Conservation (phyloP, 2,113 vertebrate genomes). For the Pyrgilauda ruficollis region DNA sequence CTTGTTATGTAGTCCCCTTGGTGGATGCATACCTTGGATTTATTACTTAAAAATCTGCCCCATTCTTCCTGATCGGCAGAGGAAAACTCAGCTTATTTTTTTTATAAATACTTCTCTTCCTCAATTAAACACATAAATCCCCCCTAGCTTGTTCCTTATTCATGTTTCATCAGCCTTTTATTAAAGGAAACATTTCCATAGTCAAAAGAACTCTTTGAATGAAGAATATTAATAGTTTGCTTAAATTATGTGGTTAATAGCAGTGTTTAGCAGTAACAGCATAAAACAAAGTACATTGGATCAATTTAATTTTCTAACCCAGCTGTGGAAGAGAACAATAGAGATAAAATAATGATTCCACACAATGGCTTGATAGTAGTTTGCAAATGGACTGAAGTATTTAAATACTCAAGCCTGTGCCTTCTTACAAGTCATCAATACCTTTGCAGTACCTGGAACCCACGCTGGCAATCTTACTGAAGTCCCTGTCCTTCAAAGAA, state of each 20-base stretch:
- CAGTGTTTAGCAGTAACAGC: background rate
- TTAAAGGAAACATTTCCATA: background rate
- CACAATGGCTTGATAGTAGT: background rate
- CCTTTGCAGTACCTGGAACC: background rate
- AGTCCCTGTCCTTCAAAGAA: background rate
- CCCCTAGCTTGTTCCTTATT: background rate
- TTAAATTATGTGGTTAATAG: background rate
- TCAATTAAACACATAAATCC: slow-evolving; percentile 26
- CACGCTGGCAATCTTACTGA: rapidly evolving
- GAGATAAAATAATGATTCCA: background rate
- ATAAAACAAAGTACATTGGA: background rate
- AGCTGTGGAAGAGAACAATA: background rate
- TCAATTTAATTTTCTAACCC: background rate
- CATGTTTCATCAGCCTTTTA: background rate
- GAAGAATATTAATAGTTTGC: background rate
- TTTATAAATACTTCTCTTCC: slow-evolving; percentile 29
- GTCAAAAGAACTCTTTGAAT: background rate
- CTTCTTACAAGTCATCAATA: background rate
- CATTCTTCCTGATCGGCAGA: slow-evolving; percentile 16
- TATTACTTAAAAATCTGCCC: slow-evolving; percentile 34
- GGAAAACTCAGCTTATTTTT: slow-evolving; percentile 49
- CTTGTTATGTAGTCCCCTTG: slow-evolving; percentile 43
- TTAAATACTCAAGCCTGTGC: background rate
- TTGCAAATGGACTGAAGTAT: background rate
- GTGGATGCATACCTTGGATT: slow-evolving; percentile 39